A percentile compares a stretch with the other conserved stretches of the same genome.
Evolutionary conservation across 1,140 invertebrate species (phyloP).

Genomic region (Drosophila ambigua): DNA sequence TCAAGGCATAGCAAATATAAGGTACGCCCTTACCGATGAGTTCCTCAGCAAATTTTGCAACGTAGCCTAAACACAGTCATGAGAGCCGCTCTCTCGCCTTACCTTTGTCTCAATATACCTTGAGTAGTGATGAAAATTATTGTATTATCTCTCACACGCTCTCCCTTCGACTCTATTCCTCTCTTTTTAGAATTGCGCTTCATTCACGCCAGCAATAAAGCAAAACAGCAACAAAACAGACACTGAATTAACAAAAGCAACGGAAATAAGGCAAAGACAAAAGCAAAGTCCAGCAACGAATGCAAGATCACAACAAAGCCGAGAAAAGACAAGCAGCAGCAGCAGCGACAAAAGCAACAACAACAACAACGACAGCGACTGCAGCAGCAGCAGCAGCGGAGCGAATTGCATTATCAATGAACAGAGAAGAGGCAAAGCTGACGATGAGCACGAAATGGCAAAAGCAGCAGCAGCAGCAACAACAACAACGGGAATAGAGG

Average conservation of each 20-base stretch:
- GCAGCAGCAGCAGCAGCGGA: neutral
- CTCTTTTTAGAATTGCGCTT: conserved; percentile 62
- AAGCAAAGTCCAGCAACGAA: conserved; percentile 64
- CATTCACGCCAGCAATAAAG: conserved; percentile 60
- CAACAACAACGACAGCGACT: conserved; percentile 7
- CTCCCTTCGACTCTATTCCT: conserved; percentile 13
- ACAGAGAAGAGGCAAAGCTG: conserved; percentile 38
- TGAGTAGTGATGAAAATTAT: too few species aligned
- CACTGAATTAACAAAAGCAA: conserved; percentile 18
- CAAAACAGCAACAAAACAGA: conserved; percentile 8
- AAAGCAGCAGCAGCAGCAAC: neutral
- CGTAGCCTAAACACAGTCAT: too few species aligned
- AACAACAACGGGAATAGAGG: conserved; percentile 23
- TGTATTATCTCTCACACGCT: neutral
- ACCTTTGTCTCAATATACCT: conserved; percentile 31
- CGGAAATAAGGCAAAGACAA: conserved; percentile 32
- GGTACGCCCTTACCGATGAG: too few species aligned
- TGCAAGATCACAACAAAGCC: conserved; percentile 79
- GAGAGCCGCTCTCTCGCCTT: too few species aligned
- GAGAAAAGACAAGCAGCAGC: conserved; percentile 35
- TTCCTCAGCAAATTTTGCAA: too few species aligned
- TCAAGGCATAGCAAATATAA: conserved; percentile 40
- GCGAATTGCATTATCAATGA: conserved; percentile 64
- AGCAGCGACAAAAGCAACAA: conserved; percentile 11
- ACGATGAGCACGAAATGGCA: conserved; percentile 38